Evolutionary conservation across 2,797 vertebrate genomes (phyloP).

Genomic region (Vireo griseus): DNA sequence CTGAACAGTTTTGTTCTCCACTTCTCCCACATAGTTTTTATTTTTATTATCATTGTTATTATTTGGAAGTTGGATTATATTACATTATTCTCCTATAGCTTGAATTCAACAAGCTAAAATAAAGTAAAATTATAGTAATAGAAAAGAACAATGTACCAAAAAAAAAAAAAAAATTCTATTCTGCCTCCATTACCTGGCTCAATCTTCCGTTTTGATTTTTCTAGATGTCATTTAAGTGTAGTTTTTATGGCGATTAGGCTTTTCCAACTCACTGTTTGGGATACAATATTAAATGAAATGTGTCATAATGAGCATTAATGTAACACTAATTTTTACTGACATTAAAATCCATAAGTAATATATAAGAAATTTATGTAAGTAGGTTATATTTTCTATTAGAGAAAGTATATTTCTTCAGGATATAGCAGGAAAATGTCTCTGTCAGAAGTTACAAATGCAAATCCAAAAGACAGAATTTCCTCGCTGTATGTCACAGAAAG

Average conservation of each 20-base stretch:
- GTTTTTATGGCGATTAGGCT: neutral
- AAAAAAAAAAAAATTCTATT: neutral
- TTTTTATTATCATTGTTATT: slow-evolving; percentile 53
- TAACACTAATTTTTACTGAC: neutral
- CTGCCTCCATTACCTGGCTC: neutral
- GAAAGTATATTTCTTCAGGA: neutral
- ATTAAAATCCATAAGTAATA: neutral
- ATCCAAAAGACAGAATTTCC: neutral
- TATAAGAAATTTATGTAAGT: neutral
- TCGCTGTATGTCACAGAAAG: neutral
- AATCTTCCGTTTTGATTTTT: neutral
- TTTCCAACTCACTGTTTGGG: neutral
- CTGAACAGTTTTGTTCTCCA: slow-evolving; percentile 40
- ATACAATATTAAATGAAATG: neutral
- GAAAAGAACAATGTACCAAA: neutral
- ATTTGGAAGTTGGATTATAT: neutral
- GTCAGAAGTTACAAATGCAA: neutral
- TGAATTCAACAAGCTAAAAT: neutral
- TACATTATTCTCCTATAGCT: neutral
- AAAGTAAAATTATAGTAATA: neutral
- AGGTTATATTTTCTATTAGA: neutral
- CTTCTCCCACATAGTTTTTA: slow-evolving; percentile 52
- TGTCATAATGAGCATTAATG: neutral
- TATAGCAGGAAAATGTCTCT: neutral
- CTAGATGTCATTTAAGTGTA: neutral